These are phyloP conservation scores for Dromas ardeola DNA, from an alignment of 2,113 vertebrate genomes.

Conservation along the genomic window DNA sequence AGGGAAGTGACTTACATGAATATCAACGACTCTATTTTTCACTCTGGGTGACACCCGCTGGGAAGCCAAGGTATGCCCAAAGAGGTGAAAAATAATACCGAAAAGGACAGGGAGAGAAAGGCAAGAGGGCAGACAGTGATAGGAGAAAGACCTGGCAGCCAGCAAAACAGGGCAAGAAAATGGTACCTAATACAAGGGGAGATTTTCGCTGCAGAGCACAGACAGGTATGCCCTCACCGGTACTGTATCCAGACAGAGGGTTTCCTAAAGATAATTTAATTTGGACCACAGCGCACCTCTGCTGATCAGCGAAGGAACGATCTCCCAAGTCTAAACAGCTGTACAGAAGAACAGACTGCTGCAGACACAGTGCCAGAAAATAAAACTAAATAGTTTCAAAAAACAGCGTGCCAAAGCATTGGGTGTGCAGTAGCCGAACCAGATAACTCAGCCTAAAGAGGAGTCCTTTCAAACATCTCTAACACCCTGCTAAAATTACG, in stretches of 20 bases:
- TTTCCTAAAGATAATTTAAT: background rate
- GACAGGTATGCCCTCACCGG: accelerated
- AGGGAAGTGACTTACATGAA: constrained; percentile 17
- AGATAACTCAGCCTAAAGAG: background rate
- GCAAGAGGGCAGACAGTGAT: background rate
- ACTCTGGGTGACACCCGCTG: background rate
- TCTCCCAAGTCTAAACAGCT: background rate
- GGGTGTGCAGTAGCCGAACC: background rate
- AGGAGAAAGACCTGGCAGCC: background rate
- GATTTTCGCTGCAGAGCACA: background rate
- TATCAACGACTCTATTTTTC: background rate
- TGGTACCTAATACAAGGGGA: background rate
- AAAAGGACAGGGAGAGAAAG: background rate
- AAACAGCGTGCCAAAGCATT: background rate
- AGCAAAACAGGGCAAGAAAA: background rate
- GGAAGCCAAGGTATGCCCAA: background rate
- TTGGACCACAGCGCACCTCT: background rate
- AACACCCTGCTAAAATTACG: background rate
- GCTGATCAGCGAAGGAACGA: background rate
- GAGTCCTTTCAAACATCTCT: background rate
- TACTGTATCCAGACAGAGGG: background rate
- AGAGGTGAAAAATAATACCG: background rate
- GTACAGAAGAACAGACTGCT: background rate
- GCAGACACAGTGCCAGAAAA: background rate
- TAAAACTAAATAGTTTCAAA: background rate